phyloP scores from a whole-genome alignment of 2,888 invertebrate genomes.

The Rhopalosiphum nymphaeae region DNA sequence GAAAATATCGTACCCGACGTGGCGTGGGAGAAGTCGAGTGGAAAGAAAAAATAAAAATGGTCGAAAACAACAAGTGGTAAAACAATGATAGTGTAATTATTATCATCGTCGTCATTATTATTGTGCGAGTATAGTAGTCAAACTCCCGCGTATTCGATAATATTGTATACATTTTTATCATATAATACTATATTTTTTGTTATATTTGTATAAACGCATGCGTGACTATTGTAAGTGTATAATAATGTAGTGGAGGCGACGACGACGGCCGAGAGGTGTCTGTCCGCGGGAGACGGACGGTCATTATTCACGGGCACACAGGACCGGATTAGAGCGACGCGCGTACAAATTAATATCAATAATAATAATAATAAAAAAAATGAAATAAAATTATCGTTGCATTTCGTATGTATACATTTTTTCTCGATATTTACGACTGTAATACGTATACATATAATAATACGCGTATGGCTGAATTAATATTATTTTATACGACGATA shows the following conservation, averaged over 20 bases:
- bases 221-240: neutral
- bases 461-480: constrained; percentile 16
- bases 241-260: neutral
- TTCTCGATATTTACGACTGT: neutral
- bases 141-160: neutral
- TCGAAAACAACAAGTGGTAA: constrained; percentile 16
- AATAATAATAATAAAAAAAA: constrained; percentile 9
- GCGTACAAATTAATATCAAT: constrained; percentile 46
- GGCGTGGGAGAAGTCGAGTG: constrained; percentile 6
- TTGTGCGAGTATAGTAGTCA: neutral
- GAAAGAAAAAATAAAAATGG: constrained; percentile 12
- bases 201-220: neutral
- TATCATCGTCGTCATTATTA: neutral
- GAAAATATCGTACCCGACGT: neutral
- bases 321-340: constrained; percentile 38
- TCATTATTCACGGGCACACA: constrained; percentile 34
- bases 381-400: neutral
- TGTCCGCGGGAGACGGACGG: constrained; percentile 24
- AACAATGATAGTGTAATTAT: neutral
- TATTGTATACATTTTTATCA: neutral
- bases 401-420: neutral
- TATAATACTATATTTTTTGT: neutral
- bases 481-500: constrained; percentile 34
- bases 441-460: neutral
- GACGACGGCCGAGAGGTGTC: neutral